Evolutionary conservation across 2,113 vertebrate genomes (phyloP).

Genomic region (Lycocorax pyrrhopterus): DNA sequence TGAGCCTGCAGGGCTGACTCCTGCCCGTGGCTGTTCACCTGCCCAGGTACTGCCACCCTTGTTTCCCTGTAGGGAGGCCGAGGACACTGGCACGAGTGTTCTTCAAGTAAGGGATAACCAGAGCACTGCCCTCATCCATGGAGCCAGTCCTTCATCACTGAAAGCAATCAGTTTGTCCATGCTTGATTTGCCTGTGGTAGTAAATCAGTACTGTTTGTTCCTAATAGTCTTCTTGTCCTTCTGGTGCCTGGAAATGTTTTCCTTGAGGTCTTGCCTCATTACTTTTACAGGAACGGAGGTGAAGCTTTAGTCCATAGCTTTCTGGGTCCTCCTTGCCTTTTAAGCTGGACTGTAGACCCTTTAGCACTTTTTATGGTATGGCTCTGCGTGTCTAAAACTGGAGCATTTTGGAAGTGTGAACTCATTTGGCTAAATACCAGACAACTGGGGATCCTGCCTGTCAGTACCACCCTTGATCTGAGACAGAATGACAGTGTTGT

Average conservation of each 20-base stretch:
- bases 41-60: not conserved
- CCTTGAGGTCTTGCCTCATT: not conserved
- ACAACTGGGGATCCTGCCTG: not conserved
- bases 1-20: not conserved
- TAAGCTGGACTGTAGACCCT: not conserved
- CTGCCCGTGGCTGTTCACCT: not conserved
- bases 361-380: fast-evolving
- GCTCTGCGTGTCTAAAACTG: not conserved
- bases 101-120: not conserved
- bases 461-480: not conserved
- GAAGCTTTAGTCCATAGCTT: not conserved
- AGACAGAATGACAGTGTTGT: not conserved
- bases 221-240: not conserved
- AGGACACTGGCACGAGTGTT: not conserved
- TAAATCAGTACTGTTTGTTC: not conserved
- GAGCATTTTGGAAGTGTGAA: not conserved
- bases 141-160: not conserved
- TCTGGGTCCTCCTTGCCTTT: not conserved
- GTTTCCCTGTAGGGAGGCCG: not conserved
- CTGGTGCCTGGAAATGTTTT: not conserved
- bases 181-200: not conserved
- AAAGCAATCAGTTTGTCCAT: not conserved
- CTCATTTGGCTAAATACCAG: not conserved
- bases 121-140: not conserved
- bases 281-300: not conserved